Evolutionary conservation across 2,797 vertebrate species (phyloP).

Genomic region (Prunella strophiata): DNA sequence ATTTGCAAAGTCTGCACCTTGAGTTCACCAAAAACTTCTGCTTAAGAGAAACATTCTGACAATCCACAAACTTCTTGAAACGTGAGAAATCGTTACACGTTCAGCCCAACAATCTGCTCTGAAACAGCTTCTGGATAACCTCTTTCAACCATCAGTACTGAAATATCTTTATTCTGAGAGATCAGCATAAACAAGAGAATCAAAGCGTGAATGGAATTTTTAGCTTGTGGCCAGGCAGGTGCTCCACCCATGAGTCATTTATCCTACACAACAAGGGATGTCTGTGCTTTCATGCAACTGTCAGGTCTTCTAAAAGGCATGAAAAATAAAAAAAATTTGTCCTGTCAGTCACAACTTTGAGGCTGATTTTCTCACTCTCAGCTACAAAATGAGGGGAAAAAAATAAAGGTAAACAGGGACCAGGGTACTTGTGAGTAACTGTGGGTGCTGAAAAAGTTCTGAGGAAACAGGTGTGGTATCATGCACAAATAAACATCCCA

Average conservation of each 20-base stretch:
- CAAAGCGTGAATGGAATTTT: constrained; percentile 68
- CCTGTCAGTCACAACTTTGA: constrained; percentile 7
- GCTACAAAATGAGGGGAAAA: neutral
- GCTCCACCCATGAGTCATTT: constrained; percentile 62
- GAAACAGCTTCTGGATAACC: neutral
- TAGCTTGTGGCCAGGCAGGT: constrained; percentile 66
- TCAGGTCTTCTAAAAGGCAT: constrained; percentile 5
- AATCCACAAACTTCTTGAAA: neutral
- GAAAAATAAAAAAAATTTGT: constrained; percentile 6
- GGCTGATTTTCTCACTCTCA: neutral
- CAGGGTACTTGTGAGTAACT: neutral
- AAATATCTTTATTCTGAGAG: constrained; percentile 19
- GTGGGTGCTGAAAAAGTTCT: neutral
- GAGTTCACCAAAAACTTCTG: neutral
- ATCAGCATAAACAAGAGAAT: constrained; percentile 51
- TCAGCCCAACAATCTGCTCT: neutral
- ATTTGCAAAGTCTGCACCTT: neutral
- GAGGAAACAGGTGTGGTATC: constrained; percentile 36
- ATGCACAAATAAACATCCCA: neutral
- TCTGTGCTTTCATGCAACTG: neutral
- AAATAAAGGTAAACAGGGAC: neutral
- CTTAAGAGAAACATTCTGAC: neutral
- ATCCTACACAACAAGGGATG: constrained; percentile 27
- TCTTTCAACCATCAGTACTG: neutral
- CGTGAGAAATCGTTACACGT: neutral